Conservation (phyloP, 2,797 vertebrate genomes). For the Enteromius paludinosus region DNA sequence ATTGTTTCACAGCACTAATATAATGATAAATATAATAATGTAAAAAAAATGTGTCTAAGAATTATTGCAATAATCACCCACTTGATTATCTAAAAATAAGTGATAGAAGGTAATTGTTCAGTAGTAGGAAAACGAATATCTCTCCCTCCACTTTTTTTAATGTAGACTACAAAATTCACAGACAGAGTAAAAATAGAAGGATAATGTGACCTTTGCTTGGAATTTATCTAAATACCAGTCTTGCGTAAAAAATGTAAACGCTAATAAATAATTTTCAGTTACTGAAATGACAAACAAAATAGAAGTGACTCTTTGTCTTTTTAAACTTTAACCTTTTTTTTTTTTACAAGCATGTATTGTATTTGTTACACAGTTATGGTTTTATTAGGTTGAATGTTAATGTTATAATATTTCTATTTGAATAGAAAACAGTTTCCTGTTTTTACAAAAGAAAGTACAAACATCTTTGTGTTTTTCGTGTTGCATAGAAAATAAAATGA, state of each 20-base stretch:
- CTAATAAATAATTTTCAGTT: slow-evolving; percentile 2
- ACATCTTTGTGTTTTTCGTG: neutral
- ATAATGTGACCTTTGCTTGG: neutral
- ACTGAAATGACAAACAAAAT: neutral
- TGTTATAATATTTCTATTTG: neutral
- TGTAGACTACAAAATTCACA: neutral
- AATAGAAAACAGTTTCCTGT: neutral
- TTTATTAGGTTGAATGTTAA: neutral
- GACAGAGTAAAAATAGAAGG: neutral
- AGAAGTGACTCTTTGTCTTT: neutral
- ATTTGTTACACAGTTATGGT: neutral
- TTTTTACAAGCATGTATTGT: neutral
- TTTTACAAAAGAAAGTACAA: neutral
- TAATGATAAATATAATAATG: no score
- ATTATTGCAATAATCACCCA: no score
- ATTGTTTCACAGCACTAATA: no score
- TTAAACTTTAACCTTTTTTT: neutral
- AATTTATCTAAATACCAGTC: neutral
- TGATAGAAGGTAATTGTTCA: neutral
- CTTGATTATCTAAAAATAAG: no score
- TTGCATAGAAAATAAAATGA: neutral
- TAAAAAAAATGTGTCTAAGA: no score
- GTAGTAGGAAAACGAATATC: neutral
- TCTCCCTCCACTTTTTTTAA: neutral
- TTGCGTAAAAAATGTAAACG: neutral